Conservation (phyloP, 2,888 invertebrate genomes). For the Parnassius apollo region DNA sequence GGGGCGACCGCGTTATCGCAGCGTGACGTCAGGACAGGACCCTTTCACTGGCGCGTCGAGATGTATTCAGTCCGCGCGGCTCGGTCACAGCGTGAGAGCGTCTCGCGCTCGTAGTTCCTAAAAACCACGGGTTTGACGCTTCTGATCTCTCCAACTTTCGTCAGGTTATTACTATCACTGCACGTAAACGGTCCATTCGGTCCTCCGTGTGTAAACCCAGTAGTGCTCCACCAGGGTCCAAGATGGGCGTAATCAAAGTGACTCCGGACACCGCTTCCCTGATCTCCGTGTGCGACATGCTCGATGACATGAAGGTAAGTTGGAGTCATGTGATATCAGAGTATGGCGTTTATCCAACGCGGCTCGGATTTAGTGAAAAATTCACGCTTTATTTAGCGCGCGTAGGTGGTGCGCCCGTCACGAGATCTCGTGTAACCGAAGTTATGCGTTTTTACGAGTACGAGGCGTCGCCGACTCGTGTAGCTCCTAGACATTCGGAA, state of each 20-base stretch:
- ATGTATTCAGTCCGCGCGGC: conserved; percentile 76
- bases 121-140: conserved; percentile 63
- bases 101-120: conserved; percentile 67
- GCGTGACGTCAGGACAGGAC: conserved; percentile 82
- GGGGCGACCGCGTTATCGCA: conserved; percentile 64
- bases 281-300: conserved; percentile 72
- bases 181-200: conserved; percentile 63
- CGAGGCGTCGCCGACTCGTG: conserved; percentile 42
- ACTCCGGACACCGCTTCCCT: conserved; percentile 68
- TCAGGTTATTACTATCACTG: conserved; percentile 41
- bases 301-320: conserved; percentile 77
- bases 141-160: conserved; percentile 42
- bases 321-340: conserved; percentile 48
- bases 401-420: conserved; percentile 45
- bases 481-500: conserved; percentile 33
- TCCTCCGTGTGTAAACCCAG: conserved; percentile 56
- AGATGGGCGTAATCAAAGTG: conserved; percentile 75
- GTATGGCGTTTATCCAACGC: conserved; percentile 51
- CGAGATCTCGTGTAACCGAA: conserved; percentile 45
- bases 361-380: conserved; percentile 53
- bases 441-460: conserved; percentile 56
- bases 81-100: conserved; percentile 75
- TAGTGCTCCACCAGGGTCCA: conserved; percentile 36
- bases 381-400: conserved; percentile 49
- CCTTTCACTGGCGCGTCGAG: conserved; percentile 73